Base-by-base conservation (phyloP, 2,888 invertebrate genomes). In the Drosophila neoperkinsi region DNA sequence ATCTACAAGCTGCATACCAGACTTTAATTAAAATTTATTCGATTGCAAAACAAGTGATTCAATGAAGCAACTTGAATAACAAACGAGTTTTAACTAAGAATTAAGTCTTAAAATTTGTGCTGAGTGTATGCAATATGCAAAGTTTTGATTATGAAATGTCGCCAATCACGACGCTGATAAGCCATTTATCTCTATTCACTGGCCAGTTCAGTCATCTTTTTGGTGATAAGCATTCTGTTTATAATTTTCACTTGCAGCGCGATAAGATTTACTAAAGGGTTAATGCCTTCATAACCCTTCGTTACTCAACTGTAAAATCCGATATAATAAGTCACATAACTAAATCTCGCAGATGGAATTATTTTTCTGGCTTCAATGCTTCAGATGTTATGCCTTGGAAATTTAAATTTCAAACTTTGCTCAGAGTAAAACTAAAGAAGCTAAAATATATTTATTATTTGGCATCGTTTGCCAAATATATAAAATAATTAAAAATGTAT, bases 21-120 rank as follows among this genome's bases (percentile, higher is more conserved):
- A 28, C 30, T 57, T 18, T 5, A 28, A 11, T 31, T 9, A 11
- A 18, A 13, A 30, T 1, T 25, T 13, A 25, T 61, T 25, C 33
- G 5, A 18, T 52, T 21, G 9, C 5, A 36, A 31, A 60, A 60
- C 71, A 11, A 21, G 77, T 61, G 57, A 41, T 7, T 30, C n/a
- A 6, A 4, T 28, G 11, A 10, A 28, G 28, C 36, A 36, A 41
- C 3, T 28, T 33, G 4, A 16, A 11, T 36, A 43, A n/a, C 6
- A 28, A 9, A 49, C 55, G 51, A 43, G 57, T 34, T 38, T 34
- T 51, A 36, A 3, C n/a, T 6, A 30, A 6, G 16, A 31, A 13
- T 25, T 18, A 16, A 5, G 13, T 34, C 10, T 11, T n/a, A 1
- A 7, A 2, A n/a, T 28, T 4, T 28, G 38, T 3, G 18, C 28